These are phyloP conservation scores for Drosophila asahinai DNA, from an alignment of 1,140 invertebrate genomes.

Conservation along the genomic window DNA sequence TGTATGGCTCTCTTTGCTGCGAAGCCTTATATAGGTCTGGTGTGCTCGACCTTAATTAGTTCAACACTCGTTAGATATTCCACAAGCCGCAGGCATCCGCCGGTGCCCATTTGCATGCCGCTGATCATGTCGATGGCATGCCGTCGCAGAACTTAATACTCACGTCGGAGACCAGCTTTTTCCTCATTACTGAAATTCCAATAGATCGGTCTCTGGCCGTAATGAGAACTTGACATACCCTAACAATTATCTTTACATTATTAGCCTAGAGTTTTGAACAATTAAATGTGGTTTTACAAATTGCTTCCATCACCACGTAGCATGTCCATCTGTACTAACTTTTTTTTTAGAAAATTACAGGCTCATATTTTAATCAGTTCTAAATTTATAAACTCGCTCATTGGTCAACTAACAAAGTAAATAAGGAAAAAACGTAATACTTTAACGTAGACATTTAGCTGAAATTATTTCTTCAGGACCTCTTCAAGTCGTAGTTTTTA, in stretches of 20 bases:
- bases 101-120: conserved; percentile 59
- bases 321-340: neutral
- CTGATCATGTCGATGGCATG: conserved; percentile 32
- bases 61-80: conserved; percentile 68
- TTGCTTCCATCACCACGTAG: neutral
- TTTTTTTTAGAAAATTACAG: conserved; percentile 1
- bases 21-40: conserved; percentile 60
- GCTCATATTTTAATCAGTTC: neutral
- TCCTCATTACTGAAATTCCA: conserved; percentile 64
- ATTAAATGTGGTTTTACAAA: conserved; percentile 1
- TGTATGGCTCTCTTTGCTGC: conserved; percentile 1
- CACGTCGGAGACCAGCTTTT: conserved; percentile 28
- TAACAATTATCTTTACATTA: conserved; percentile 11
- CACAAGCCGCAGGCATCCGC: conserved; percentile 68
- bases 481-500: conserved; percentile 9
- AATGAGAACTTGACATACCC: conserved; percentile 8
- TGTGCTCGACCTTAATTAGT: conserved; percentile 73
- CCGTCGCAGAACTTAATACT: conserved; percentile 60
- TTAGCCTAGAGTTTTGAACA: conserved; percentile 5
- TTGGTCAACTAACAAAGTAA: neutral
- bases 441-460: neutral
- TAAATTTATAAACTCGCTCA: neutral
- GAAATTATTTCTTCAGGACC: neutral
- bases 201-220: conserved; percentile 10
- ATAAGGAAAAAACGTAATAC: neutral